Evolutionary conservation across 1,140 invertebrate genomes (phyloP).

Genomic region (Drosophila parvula): DNA sequence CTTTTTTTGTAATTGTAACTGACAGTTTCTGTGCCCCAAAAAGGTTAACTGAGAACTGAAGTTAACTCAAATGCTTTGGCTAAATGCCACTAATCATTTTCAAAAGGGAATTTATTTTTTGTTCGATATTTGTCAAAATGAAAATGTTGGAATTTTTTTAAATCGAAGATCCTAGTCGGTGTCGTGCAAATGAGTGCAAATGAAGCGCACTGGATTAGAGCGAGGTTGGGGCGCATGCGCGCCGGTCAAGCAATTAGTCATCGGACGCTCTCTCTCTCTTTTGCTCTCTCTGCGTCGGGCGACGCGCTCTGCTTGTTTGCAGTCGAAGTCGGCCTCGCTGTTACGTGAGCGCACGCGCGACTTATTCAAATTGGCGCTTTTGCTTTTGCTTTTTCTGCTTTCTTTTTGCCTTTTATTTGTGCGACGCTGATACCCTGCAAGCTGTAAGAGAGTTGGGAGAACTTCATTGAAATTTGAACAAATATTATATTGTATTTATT

Average conservation of each 20-base stretch:
- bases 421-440: conserved; percentile 4
- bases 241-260: conserved; percentile 53
- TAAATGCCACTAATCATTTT: too few relatives aligned
- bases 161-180: background rate
- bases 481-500: too few relatives aligned
- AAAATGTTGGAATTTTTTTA: background rate
- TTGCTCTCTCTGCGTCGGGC: conserved; percentile 18
- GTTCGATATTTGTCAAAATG: too few relatives aligned
- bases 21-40: too few relatives aligned
- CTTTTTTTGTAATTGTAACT: too few relatives aligned
- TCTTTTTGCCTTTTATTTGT: conserved; percentile 60
- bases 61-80: too few relatives aligned
- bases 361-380: conserved; percentile 66
- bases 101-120: too few relatives aligned
- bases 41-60: too few relatives aligned
- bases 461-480: too few relatives aligned
- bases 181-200: background rate
- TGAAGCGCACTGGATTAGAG: conserved; percentile 17
- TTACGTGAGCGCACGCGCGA: conserved; percentile 75
- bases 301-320: conserved; percentile 15
- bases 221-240: conserved; percentile 26
- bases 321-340: conserved; percentile 34
- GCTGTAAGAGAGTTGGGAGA: background rate
- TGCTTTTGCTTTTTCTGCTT: conserved; percentile 53
- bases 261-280: conserved; percentile 28